Percentiles rank a stretch among this genome's conserved stretches.
Evolutionary conservation across 2,797 vertebrate species (phyloP).

Genomic region (Lycodopsis pacificus): DNA sequence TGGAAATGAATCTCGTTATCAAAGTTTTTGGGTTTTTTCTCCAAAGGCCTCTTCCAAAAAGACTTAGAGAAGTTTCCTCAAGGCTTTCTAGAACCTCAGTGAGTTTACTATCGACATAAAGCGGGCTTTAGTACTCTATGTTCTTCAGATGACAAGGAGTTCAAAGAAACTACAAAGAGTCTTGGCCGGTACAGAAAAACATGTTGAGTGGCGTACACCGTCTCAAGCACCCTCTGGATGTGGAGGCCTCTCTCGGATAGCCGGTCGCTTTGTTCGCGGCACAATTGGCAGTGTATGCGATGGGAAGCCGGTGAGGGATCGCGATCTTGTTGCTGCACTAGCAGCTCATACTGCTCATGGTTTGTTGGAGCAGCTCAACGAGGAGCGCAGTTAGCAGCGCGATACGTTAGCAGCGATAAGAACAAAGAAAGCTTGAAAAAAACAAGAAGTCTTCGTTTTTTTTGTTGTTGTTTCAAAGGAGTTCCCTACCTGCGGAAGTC

Average conservation of each 20-base stretch:
- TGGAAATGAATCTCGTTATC: slow-evolving; percentile 6
- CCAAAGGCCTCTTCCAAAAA: slow-evolving; percentile 27
- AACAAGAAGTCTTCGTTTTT: not conserved
- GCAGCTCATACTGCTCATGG: not conserved
- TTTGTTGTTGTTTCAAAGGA: not conserved
- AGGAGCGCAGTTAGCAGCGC: not conserved
- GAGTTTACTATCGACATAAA: slow-evolving; percentile 16
- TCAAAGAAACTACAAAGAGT: not conserved
- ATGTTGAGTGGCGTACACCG: not conserved
- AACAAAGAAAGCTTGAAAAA: too few species aligned
- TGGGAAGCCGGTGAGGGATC: slow-evolving; percentile 14
- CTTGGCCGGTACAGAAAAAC: not conserved
- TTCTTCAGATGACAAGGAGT: slow-evolving; percentile 22
- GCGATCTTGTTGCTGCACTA: not conserved
- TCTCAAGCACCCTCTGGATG: not conserved
- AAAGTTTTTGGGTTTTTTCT: slow-evolving; percentile 9
- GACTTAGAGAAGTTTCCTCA: slow-evolving; percentile 16
- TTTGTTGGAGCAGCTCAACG: not conserved
- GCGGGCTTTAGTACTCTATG: slow-evolving; percentile 5
- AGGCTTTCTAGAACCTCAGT: not conserved
- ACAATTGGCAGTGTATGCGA: not conserved
- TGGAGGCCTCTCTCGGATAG: not conserved
- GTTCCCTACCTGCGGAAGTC: slow-evolving; percentile 96
- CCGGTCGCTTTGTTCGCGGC: not conserved
- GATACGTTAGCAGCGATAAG: too few species aligned